These are phyloP conservation scores for Oscheius sp. DNA, from an alignment of 1,140 invertebrate genomes.

Conservation along the genomic window DNA sequence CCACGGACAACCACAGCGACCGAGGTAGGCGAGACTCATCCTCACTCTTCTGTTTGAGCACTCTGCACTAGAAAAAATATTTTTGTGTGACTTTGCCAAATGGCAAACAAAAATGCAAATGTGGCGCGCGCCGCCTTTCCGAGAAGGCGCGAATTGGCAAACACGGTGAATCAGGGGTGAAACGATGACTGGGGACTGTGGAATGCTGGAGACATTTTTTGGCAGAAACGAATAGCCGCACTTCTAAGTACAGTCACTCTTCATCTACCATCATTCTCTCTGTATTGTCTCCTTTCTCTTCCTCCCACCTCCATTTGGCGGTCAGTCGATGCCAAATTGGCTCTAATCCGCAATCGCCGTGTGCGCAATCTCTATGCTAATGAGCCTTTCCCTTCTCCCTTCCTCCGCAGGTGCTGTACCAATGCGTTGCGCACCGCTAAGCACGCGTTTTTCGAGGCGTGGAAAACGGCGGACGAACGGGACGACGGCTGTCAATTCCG, in stretches of 20 bases:
- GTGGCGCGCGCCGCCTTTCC: too few species aligned
- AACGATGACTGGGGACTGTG: too few species aligned
- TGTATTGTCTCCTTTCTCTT: neutral
- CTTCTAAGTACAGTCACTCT: neutral
- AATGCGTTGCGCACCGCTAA: too few species aligned
- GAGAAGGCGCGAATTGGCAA: too few species aligned
- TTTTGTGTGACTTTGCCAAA: neutral
- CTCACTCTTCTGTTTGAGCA: neutral
- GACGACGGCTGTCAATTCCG: neutral
- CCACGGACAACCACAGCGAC: neutral
- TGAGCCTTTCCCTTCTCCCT: neutral
- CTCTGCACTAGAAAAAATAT: neutral
- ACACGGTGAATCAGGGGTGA: too few species aligned
- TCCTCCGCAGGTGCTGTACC: too few species aligned
- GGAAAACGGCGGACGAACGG: neutral
- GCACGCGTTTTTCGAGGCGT: neutral
- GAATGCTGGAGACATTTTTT: too few species aligned
- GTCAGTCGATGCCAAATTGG: neutral
- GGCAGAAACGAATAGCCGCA: too few species aligned
- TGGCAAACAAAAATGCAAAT: neutral
- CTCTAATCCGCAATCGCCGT: neutral
- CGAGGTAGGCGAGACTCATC: neutral
- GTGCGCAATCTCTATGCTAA: neutral
- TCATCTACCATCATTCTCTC: neutral
- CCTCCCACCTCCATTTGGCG: neutral